phyloP scores from a whole-genome alignment of 1,140 invertebrate species.

The Anoplophora glabripennis region DNA sequence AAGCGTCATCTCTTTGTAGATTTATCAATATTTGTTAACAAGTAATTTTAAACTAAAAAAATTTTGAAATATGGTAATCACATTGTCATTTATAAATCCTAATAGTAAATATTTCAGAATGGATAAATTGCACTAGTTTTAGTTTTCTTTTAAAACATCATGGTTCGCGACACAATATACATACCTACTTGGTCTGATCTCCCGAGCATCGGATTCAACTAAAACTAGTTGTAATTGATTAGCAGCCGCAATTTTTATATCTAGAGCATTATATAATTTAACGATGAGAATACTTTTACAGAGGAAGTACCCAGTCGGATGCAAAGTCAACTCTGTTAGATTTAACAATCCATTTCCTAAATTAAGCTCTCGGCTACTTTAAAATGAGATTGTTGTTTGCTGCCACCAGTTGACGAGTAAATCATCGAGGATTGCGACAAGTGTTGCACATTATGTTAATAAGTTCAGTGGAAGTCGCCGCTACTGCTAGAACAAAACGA shows the following conservation, averaged over 20 bases:
- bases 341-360: conserved; percentile 52
- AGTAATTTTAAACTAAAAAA: no score
- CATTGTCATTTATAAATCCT: no score
- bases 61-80: no score
- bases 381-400: conserved; percentile 31
- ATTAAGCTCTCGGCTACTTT: conserved; percentile 47
- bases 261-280: conserved; percentile 50
- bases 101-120: no score
- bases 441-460: conserved; percentile 14
- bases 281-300: conserved; percentile 48
- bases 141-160: no score
- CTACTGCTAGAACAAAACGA: neutral
- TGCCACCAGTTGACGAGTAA: neutral
- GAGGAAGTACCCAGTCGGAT: conserved; percentile 50
- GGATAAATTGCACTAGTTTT: no score
- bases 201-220: conserved; percentile 3
- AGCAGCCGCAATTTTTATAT: conserved; percentile 47
- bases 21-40: no score
- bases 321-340: conserved; percentile 49
- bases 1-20: no score
- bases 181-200: neutral
- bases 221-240: conserved; percentile 39
- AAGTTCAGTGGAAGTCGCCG: conserved; percentile 3
- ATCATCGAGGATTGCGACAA: conserved; percentile 7
- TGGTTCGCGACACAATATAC: no score